phyloP scores from a whole-genome alignment of 2,888 invertebrate genomes.

The Smittia sp. region DNA sequence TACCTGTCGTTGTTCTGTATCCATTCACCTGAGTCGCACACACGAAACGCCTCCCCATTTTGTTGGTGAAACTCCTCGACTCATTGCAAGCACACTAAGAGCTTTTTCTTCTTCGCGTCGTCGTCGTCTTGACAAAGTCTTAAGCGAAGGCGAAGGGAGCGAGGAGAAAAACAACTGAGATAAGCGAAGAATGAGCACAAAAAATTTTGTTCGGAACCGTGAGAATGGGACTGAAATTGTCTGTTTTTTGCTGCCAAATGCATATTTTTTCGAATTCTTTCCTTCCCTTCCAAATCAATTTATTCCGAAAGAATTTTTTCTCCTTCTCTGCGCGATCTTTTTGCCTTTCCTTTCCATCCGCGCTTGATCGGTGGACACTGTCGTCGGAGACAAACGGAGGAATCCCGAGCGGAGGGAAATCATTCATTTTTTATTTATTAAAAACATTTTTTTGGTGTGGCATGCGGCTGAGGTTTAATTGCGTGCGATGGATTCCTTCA shows the following conservation, averaged over 20 bases:
- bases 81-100: not conserved
- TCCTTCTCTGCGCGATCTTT: not conserved
- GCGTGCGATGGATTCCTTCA: not conserved
- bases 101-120: conserved; percentile 10
- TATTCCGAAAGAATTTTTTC: conserved; percentile 34
- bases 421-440: conserved; percentile 14
- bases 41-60: conserved; percentile 39
- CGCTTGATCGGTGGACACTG: not conserved
- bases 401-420: conserved; percentile 5
- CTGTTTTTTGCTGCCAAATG: conserved; percentile 28
- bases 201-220: conserved; percentile 37
- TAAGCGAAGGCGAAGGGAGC: conserved; percentile 21
- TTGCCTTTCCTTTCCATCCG: not conserved
- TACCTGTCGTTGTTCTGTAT: conserved; percentile 20
- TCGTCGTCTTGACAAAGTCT: conserved; percentile 13
- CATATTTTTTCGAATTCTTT: conserved; percentile 36
- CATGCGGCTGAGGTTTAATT: not conserved
- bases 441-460: not conserved
- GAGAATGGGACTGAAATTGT: conserved; percentile 41
- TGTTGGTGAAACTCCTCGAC: conserved; percentile 13
- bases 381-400: not conserved
- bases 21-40: conserved; percentile 24
- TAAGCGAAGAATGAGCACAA: conserved; percentile 28
- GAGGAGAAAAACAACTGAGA: conserved; percentile 14
- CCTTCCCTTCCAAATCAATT: conserved; percentile 34